Percentiles rank a stretch among this genome's conserved stretches.
Evolutionary conservation across 2,888 invertebrate species (phyloP).

Genomic region (Priapulus caudatus): DNA sequence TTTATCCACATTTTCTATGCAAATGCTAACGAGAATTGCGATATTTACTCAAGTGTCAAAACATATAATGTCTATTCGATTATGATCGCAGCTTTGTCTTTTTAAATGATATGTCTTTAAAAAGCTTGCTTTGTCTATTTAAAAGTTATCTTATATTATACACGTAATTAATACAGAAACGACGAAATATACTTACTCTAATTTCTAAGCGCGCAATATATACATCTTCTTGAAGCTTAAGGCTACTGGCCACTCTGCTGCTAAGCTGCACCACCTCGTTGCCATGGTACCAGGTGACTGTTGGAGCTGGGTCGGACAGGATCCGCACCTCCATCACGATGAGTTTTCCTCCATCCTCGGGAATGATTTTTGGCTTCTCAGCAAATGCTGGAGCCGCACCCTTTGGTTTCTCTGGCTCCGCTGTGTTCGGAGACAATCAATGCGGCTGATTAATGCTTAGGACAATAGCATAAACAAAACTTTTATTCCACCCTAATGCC

Average conservation of each 20-base stretch:
- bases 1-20: too few species aligned
- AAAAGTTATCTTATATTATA: too few species aligned
- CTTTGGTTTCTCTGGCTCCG: conserved; percentile 21
- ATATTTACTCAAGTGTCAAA: too few species aligned
- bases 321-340: conserved; percentile 92
- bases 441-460: too few species aligned
- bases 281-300: conserved; percentile 88
- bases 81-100: too few species aligned
- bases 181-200: conserved; percentile 51
- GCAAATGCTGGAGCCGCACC: conserved; percentile 91
- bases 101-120: too few species aligned
- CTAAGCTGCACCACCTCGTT: conserved; percentile 46
- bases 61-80: too few species aligned
- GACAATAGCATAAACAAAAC: too few species aligned
- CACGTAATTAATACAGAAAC: background rate
- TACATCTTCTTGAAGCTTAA: conserved; percentile 67
- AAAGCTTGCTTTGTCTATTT: too few species aligned
- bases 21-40: too few species aligned
- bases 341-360: conserved; percentile 89
- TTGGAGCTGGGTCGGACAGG: conserved; percentile 77
- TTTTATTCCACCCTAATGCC: too few species aligned
- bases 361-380: conserved; percentile 97
- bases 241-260: conserved; percentile 67
- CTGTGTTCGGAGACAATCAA: too few species aligned
- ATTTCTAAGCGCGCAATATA: conserved; percentile 77